phyloP scores from a whole-genome alignment of 2,113 vertebrate genomes.

The Dipodomys merriami region DNA sequence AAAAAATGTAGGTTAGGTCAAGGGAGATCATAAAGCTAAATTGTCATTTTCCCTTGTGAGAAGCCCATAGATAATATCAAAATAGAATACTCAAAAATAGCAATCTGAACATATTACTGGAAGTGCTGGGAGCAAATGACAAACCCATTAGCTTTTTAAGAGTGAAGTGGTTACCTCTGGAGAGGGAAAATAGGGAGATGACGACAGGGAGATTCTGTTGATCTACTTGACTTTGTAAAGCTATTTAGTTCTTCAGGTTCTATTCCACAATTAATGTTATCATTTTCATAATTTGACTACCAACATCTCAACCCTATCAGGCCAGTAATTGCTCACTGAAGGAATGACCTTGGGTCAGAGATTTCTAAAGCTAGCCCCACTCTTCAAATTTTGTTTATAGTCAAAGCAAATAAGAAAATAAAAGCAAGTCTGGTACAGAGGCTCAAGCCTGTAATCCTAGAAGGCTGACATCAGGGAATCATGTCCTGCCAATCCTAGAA shows the following conservation, averaged over 20 bases:
- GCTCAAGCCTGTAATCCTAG: no score
- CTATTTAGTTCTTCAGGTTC: not conserved
- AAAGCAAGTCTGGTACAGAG: no score
- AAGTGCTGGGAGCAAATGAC: not conserved
- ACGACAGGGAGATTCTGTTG: not conserved
- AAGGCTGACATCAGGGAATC: no score
- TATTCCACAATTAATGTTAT: not conserved
- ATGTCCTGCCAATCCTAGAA: no score
- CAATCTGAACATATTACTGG: not conserved
- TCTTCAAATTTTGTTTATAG: slow-evolving; percentile 18
- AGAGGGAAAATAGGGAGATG: not conserved
- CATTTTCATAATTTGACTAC: not conserved
- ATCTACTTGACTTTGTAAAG: not conserved
- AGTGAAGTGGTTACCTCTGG: not conserved
- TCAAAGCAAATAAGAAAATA: not conserved
- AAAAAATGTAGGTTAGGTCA: not conserved
- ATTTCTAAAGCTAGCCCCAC: not conserved
- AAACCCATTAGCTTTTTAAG: not conserved
- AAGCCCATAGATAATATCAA: not conserved
- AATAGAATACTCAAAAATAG: not conserved
- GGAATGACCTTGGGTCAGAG: not conserved
- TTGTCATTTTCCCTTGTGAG: not conserved
- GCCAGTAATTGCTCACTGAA: not conserved
- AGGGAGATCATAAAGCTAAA: not conserved
- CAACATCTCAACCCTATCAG: not conserved